A percentile compares a stretch with the other conserved stretches of the same genome.
Evolutionary conservation across 2,113 vertebrate genomes (phyloP).

Genomic region (Daboia siamensis): DNA sequence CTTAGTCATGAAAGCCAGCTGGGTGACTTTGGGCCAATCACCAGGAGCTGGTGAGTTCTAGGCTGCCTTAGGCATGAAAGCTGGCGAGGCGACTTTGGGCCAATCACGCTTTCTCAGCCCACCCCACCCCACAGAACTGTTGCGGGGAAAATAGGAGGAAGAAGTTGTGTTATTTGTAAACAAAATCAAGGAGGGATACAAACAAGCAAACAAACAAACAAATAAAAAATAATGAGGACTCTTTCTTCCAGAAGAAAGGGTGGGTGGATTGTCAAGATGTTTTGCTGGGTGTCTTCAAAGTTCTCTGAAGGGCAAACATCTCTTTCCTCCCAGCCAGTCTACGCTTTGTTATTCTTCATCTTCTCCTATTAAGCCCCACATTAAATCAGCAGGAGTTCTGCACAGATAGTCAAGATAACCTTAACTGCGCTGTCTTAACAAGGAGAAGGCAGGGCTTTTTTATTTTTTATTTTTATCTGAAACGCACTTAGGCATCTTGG

Average conservation of each 20-base stretch:
- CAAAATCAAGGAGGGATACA: background rate
- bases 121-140: background rate
- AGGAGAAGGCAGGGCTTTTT: background rate
- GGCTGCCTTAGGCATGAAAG: background rate
- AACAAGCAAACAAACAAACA: background rate
- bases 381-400: slow-evolving; percentile 19
- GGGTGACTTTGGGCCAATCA: background rate
- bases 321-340: background rate
- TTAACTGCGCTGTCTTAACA: background rate
- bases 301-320: slow-evolving; percentile 1
- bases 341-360: background rate
- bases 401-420: background rate
- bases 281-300: background rate
- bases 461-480: background rate
- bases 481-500: background rate
- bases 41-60: too few species aligned
- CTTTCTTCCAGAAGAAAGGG: background rate
- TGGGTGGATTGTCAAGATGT: background rate
- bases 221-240: background rate
- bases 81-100: background rate
- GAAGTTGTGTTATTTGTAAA: background rate
- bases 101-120: background rate
- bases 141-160: background rate
- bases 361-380: slow-evolving; percentile 1
- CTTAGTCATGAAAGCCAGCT: background rate